Conservation (phyloP, 2,797 vertebrate species). For the Xenentodon cancila region DNA sequence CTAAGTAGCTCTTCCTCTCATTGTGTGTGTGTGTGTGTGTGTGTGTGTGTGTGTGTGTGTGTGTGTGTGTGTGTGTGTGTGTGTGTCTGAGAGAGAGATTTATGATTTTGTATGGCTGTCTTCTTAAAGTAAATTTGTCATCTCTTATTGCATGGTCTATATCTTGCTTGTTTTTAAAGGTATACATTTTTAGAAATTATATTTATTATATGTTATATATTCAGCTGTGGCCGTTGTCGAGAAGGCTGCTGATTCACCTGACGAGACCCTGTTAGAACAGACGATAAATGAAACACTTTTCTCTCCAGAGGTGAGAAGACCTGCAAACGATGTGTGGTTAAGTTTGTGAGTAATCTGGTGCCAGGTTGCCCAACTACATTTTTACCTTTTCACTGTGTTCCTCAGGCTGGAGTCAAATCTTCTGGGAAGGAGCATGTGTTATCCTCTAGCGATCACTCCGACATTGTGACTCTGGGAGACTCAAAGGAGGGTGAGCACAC, state of each 20-base stretch:
- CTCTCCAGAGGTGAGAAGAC: constrained; percentile 78
- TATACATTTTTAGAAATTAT: background rate
- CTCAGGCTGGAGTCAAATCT: constrained; percentile 69
- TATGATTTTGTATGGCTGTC: no score
- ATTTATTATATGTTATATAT: constrained; percentile 25
- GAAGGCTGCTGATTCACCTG: constrained; percentile 49
- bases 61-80: no score
- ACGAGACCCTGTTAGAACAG: constrained; percentile 66
- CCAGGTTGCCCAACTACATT: background rate
- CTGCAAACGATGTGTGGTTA: background rate
- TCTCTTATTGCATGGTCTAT: no score
- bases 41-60: no score
- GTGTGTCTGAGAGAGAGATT: no score
- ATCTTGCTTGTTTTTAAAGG: background rate
- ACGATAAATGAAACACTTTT: constrained; percentile 63
- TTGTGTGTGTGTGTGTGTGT: no score
- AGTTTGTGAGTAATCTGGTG: constrained; percentile 2
- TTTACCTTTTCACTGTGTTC: constrained; percentile 11
- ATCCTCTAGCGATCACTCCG: constrained; percentile 92
- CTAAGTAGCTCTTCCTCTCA: no score
- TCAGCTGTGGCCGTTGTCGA: constrained; percentile 72
- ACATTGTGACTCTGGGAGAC: constrained; percentile 92
- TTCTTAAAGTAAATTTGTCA: no score
- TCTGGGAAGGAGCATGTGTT: constrained; percentile 79
- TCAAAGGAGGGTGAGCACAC: constrained; percentile 81